Evolutionary conservation across 2,113 vertebrate genomes (phyloP), one percentile per base, ranked within the genome.

Genomic region (Orthonyx spaldingii): DNA sequence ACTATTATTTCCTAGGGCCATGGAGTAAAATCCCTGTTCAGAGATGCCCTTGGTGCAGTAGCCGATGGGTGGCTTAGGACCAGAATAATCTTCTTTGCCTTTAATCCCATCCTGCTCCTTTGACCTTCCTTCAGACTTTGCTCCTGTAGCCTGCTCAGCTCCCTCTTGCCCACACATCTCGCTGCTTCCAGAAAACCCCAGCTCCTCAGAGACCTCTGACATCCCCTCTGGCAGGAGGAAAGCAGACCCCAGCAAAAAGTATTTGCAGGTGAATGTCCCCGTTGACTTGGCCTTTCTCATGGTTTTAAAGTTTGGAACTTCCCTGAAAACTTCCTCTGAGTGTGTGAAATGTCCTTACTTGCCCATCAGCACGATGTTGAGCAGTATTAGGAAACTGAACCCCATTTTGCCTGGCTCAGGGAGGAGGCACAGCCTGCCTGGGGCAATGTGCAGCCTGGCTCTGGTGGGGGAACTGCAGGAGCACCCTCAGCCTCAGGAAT

Each of bases 51-150:
- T 23, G 1, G 2, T 42, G 83, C 63, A 26, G 66, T 42, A 70
- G 88, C 82, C 0, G 0, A 28, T 56, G 82, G 88, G 56, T 79
- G 70, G 23, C 1, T 86, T 83, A 86, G 84, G 72, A 89, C 65
- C 61, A 56, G 61, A 70, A 57, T 89, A 69, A 91, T 93, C 90
- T 66, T 66, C 91, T 93, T 87, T 72, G 84, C 68, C 39, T 64
- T 64, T 89, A 77, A 93, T 84, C 92, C 90, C 53, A 39, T 71
- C 68, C 63, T 88, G 71, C 80, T 60, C 16, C 75, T 86, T 71
- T 57, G 71, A 70, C 86, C 68, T 75, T 42, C 49, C 49, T 70
- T 8, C 55, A 57, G 83, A 10, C 19, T 26, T 17, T 0, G 13
- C 59, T 5, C 10, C 6, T 41, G 60, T 6, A 11, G n/a, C 61